Base-by-base conservation (phyloP, 2,113 vertebrate genomes). In the Antechinus flavipes region DNA sequence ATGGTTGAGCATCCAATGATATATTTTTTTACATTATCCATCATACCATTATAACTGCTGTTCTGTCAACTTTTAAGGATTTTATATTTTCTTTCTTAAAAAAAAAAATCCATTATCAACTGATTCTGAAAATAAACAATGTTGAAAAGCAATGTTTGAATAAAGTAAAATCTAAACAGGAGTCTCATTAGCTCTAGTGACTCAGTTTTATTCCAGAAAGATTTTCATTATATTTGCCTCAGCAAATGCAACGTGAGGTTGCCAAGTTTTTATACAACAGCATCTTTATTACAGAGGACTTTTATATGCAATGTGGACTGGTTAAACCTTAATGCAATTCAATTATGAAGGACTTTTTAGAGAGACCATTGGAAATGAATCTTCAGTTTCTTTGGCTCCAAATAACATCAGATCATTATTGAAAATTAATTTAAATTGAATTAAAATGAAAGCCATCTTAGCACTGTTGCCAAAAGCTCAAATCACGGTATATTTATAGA, bases 361-460 rank as follows among this genome's bases (percentile, higher is more conserved):
- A 96, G 95, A 96, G 97, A 97, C n/a, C 92, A 90, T 97, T 93
- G 56, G 94, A 96, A 97, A 93, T 0, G 7, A 94, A 94, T 96
- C 91, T 97, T 97, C 95, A 61, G 93, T 93, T 92, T 97, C 95
- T 90, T 94, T 54, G 93, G 93, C 90, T 96, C 91, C 90, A 97
- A 96, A 97, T 96, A 95, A 54, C 94, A 96, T 96, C 96, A 92
- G 91, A 91, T 97, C 94, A 89, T 93, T 96, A 95, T 93, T 95
- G 97, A 96, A 97, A 97, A 97, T 96, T 97, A 97, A 97, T 96
- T 97, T 96, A 98, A 97, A 95, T 97, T 93, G 94, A 96, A 98
- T 96, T 97, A 95, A 96, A 97, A 96, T 95, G 56, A 96, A 96
- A 93, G 89, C 25, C 91, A 95, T 97, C 94, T 98, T 93, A 56